Evolutionary conservation across 2,888 invertebrate genomes (phyloP).

Genomic region (Bibio marci): DNA sequence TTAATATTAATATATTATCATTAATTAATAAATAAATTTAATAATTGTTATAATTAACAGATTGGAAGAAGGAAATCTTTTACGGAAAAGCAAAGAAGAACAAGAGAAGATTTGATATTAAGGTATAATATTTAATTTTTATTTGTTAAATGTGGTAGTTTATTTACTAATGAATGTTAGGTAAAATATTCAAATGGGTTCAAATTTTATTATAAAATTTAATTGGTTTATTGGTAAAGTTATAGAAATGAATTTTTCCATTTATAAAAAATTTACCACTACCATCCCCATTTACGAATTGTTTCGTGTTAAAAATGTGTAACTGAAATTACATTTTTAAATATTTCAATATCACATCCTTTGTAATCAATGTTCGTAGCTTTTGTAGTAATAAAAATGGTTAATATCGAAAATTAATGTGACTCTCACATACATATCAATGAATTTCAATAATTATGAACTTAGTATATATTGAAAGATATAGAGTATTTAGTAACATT

Average conservation of each 20-base stretch:
- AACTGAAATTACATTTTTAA: no score
- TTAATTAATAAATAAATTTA: no score
- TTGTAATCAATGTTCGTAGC: no score
- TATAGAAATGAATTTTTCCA: neutral
- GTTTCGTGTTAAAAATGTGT: no score
- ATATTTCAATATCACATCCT: no score
- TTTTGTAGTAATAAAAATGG: no score
- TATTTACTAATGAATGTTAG: neutral
- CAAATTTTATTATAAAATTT: neutral
- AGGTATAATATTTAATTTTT: slow-evolving; percentile 10
- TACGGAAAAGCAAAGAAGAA: slow-evolving; percentile 52
- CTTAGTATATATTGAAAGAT: no score
- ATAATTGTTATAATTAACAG: neutral
- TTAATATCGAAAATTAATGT: no score
- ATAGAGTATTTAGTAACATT: no score
- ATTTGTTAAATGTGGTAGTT: neutral
- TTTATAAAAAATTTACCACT: neutral
- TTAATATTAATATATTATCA: neutral
- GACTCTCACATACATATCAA: no score
- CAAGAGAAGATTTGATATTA: slow-evolving; percentile 48
- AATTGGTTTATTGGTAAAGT: neutral
- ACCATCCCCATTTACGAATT: no score
- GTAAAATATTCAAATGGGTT: neutral
- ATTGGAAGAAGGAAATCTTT: slow-evolving; percentile 58
- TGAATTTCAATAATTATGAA: no score